Evolutionary conservation across 2,888 invertebrate species (phyloP).

Genomic region (Chesias legatella): DNA sequence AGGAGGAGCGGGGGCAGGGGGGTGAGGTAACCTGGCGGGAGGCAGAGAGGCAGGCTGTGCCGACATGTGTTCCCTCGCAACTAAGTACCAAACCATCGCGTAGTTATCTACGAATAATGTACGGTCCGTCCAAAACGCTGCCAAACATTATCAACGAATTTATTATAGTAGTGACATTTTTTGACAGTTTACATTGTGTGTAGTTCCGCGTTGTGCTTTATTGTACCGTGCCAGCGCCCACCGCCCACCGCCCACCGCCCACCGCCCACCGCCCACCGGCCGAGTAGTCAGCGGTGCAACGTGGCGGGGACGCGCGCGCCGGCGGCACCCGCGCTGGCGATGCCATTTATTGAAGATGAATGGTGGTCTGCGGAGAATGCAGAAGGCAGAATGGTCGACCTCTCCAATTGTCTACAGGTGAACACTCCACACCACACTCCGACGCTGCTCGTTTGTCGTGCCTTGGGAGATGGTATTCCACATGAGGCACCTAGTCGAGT

Average conservation of each 20-base stretch:
- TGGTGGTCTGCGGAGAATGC: conserved; percentile 96
- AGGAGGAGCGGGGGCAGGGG: conserved; percentile 65
- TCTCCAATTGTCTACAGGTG: conserved; percentile 93
- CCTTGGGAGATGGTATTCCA: no score
- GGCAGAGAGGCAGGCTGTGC: conserved; percentile 32
- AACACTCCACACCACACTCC: no score
- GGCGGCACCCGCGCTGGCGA: conserved; percentile 86
- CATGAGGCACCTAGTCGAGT: no score
- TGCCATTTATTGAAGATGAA: conserved; percentile 98
- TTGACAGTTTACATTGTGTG: conserved; percentile 50
- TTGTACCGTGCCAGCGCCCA: conserved; percentile 54
- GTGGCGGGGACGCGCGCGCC: conserved; percentile 84
- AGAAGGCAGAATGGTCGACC: conserved; percentile 94
- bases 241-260: conserved; percentile 67
- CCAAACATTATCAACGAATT: conserved; percentile 76
- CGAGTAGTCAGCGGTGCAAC: conserved; percentile 63
- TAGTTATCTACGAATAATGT: conserved; percentile 68
- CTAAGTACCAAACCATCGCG: conserved; percentile 58
- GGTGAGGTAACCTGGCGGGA: conserved; percentile 72
- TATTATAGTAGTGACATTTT: conserved; percentile 63
- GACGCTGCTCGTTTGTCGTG: no score
- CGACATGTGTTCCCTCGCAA: conserved; percentile 66
- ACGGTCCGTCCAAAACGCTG: conserved; percentile 75
- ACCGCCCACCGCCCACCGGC: conserved; percentile 70
- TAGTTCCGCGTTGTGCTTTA: conserved; percentile 54